These are phyloP conservation scores for Narcine bancroftii DNA, from an alignment of 2,113 vertebrate species.

Conservation along the genomic window DNA sequence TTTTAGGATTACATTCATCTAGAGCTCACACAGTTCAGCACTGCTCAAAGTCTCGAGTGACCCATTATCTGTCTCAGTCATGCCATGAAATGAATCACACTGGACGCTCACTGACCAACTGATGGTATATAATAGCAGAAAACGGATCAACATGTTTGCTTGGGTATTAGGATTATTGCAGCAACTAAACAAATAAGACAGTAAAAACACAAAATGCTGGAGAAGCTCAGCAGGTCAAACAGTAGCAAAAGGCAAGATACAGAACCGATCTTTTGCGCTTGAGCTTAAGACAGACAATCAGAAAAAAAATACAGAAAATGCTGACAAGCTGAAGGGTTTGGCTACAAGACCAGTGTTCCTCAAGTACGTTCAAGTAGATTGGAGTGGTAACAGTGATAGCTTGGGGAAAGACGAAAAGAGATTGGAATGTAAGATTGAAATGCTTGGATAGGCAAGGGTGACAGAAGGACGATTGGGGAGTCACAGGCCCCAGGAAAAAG, in stretches of 20 bases:
- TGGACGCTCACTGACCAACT: neutral
- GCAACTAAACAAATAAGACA: neutral
- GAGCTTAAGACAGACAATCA: too few species aligned
- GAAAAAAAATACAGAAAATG: neutral
- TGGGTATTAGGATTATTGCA: neutral
- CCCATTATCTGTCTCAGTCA: neutral
- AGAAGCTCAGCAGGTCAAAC: too few species aligned
- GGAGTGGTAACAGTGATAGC: neutral
- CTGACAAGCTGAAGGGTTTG: neutral
- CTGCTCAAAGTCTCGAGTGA: neutral
- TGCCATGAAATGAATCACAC: neutral
- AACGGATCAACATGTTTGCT: neutral
- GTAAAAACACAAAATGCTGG: too few species aligned
- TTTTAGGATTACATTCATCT: neutral
- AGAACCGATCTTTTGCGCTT: too few species aligned
- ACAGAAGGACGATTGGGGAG: neutral
- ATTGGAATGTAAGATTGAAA: neutral
- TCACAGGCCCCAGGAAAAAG: neutral
- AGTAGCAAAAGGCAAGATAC: too few species aligned
- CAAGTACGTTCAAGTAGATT: neutral
- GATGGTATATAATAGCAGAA: neutral
- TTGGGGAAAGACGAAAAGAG: neutral
- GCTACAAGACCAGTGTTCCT: neutral
- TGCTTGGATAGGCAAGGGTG: neutral
- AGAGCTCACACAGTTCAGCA: neutral